Percentiles rank a stretch among this genome's conserved stretches.
These are phyloP conservation scores for Charina bottae DNA, from an alignment of 2,113 vertebrate genomes.

Conservation along the genomic window DNA sequence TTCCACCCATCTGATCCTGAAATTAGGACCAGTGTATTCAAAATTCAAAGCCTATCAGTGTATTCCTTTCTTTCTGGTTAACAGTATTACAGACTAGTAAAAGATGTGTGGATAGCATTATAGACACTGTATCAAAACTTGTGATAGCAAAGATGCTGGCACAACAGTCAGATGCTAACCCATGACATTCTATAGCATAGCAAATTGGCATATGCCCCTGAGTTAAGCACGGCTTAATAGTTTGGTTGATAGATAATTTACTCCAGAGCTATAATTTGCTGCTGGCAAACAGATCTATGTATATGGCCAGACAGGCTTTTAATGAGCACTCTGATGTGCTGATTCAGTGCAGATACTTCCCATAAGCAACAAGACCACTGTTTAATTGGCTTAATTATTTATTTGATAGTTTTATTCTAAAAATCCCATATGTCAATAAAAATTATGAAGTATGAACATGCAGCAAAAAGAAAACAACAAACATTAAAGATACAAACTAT, in stretches of 20 bases:
- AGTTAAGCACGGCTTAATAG: background rate
- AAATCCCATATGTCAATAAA: background rate
- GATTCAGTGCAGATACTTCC: background rate
- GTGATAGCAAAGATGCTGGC: background rate
- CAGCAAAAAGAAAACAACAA: background rate
- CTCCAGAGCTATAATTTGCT: background rate
- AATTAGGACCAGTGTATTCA: background rate
- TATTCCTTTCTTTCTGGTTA: constrained; percentile 18
- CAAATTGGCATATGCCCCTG: background rate
- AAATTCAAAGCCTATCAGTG: background rate
- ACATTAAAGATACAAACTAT: no score
- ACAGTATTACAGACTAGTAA: background rate
- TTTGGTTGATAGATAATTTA: background rate
- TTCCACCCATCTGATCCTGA: background rate
- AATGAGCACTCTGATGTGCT: background rate
- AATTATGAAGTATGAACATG: background rate
- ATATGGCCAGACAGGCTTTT: background rate
- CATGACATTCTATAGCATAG: background rate
- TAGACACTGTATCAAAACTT: background rate
- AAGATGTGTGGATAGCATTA: background rate
- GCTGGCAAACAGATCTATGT: background rate
- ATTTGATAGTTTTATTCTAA: background rate
- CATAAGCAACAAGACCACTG: background rate
- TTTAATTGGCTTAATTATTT: background rate
- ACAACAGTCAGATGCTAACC: background rate